Conservation (phyloP, 2,113 vertebrate genomes). For the Arizona elegans region DNA sequence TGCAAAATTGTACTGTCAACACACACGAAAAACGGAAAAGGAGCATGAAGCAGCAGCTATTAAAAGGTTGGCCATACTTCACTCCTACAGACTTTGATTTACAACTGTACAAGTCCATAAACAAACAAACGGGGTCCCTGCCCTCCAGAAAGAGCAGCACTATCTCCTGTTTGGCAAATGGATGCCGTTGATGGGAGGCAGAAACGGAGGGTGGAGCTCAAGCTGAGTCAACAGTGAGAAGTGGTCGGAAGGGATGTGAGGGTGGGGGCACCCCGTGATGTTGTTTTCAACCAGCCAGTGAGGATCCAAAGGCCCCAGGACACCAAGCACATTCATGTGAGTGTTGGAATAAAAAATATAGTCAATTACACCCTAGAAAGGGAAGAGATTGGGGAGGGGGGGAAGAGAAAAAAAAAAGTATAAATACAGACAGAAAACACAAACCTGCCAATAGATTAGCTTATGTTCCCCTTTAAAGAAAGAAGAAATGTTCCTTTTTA, state of each 20-base stretch:
- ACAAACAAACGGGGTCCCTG: slow-evolving; percentile 39
- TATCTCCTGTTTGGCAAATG: slow-evolving; percentile 93
- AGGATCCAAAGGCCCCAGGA: slow-evolving; percentile 93
- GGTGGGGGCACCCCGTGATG: slow-evolving; percentile 98
- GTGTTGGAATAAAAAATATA: slow-evolving; percentile 99
- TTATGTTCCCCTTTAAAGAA: not conserved
- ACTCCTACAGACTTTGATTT: slow-evolving; percentile 82
- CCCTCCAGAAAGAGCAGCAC: slow-evolving; percentile 67
- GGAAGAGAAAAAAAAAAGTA: not conserved
- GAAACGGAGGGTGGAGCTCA: slow-evolving; percentile 86
- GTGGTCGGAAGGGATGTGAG: slow-evolving; percentile 99
- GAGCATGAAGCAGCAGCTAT: slow-evolving; percentile 77
- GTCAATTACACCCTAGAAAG: slow-evolving; percentile 92
- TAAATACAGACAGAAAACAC: slow-evolving; percentile 2
- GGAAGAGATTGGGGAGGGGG: slow-evolving; percentile 33
- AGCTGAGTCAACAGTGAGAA: slow-evolving; percentile 98
- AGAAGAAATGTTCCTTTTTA: not conserved
- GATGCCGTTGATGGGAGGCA: slow-evolving; percentile 86
- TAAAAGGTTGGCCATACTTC: slow-evolving; percentile 81
- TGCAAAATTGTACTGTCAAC: slow-evolving; percentile 73
- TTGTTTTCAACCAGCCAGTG: slow-evolving; percentile 96
- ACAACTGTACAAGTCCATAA: slow-evolving; percentile 80
- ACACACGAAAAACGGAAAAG: slow-evolving; percentile 71
- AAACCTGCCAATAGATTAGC: not conserved
- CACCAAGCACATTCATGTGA: slow-evolving; percentile 93